Conservation (phyloP, 2,888 invertebrate species). For the Rhodophaea formosa region DNA sequence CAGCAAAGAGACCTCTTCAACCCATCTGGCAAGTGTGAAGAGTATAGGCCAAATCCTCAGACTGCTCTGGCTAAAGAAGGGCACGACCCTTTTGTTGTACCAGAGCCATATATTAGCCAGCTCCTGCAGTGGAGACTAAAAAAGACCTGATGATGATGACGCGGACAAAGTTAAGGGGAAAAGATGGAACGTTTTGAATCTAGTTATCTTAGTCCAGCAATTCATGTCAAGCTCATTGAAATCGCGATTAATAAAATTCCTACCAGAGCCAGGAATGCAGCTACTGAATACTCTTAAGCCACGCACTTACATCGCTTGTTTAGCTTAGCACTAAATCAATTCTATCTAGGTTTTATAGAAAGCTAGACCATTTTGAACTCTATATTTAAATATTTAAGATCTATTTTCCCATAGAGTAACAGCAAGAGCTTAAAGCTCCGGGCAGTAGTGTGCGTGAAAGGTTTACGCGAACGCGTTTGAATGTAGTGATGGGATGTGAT, state of each 20-base stretch:
- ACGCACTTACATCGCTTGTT: constrained; percentile 2
- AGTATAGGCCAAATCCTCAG: too few species aligned
- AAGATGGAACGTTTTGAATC: too few species aligned
- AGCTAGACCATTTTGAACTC: background rate
- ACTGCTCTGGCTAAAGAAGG: too few species aligned
- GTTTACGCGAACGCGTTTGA: constrained; percentile 12
- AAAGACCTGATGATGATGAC: too few species aligned
- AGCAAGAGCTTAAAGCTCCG: constrained; percentile 3
- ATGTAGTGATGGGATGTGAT: background rate
- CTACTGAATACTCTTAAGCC: background rate
- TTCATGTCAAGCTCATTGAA: background rate
- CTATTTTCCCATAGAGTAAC: background rate
- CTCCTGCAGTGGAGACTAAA: too few species aligned
- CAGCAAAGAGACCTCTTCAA: too few species aligned
- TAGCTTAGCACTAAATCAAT: constrained; percentile 10
- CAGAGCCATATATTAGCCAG: too few species aligned
- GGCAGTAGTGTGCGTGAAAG: constrained; percentile 4
- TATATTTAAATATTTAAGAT: background rate
- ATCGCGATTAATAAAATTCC: background rate
- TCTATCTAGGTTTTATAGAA: constrained; percentile 6
- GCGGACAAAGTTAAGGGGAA: too few species aligned
- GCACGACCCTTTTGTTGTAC: too few species aligned
- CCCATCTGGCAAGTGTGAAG: too few species aligned
- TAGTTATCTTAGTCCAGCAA: too few species aligned
- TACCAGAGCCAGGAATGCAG: background rate